These are phyloP conservation scores for Actenoides lindsayi DNA, from an alignment of 2,113 vertebrate species.

Conservation along the genomic window DNA sequence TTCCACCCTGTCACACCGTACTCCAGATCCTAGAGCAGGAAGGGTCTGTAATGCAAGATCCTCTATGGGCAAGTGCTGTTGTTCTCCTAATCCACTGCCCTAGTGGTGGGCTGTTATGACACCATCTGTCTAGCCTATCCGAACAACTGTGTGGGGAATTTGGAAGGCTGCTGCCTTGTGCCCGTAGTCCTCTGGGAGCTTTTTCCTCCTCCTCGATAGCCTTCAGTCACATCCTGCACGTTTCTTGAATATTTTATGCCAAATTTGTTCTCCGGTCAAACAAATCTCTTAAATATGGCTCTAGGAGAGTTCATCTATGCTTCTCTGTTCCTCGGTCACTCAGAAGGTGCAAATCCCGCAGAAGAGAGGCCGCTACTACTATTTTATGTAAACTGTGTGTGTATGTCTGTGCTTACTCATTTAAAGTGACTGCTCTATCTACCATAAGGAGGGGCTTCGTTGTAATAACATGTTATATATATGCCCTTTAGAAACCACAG, in stretches of 20 bases:
- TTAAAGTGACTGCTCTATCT: background rate
- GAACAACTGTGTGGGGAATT: background rate
- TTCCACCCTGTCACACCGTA: background rate
- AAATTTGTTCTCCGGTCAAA: background rate
- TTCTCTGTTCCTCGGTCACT: background rate
- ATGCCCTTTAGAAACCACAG: background rate
- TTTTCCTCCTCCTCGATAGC: background rate
- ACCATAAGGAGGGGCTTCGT: background rate
- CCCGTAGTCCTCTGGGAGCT: background rate
- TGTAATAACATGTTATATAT: background rate
- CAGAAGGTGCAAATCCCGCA: background rate
- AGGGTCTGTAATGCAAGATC: accelerated
- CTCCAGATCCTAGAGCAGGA: background rate
- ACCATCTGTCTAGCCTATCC: background rate
- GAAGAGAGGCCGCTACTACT: background rate
- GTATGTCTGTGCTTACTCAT: background rate
- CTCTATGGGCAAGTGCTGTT: accelerated
- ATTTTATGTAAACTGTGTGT: background rate
- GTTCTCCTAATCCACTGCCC: background rate
- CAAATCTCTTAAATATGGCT: background rate
- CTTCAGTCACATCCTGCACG: background rate
- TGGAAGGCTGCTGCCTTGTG: background rate
- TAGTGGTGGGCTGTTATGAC: background rate
- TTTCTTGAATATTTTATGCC: background rate
- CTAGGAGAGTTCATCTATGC: background rate